These are phyloP conservation scores for Bos indicus DNA, from an alignment of 2,113 vertebrate genomes.

Conservation along the genomic window DNA sequence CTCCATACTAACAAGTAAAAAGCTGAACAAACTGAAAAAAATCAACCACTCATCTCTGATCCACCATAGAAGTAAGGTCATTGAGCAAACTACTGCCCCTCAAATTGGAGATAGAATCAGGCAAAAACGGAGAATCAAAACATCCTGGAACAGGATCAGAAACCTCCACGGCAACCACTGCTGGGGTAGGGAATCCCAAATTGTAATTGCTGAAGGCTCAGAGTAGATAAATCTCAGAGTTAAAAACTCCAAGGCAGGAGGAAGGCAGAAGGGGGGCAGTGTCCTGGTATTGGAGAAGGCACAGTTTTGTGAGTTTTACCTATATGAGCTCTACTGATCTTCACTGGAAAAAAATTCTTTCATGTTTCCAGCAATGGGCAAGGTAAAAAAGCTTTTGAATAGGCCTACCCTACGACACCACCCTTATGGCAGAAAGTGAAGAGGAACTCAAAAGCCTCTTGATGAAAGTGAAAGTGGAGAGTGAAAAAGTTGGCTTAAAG, in stretches of 20 bases:
- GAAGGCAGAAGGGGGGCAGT: rapidly evolving
- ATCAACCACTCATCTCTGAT: neutral
- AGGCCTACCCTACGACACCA: neutral
- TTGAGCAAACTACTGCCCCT: neutral
- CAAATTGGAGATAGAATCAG: neutral
- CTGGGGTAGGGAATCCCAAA: neutral
- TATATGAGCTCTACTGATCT: neutral
- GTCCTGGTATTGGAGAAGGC: neutral
- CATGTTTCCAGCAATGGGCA: neutral
- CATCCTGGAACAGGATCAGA: neutral
- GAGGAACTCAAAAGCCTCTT: too few species aligned
- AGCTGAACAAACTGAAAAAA: neutral
- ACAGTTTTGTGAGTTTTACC: neutral
- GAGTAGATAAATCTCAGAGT: neutral
- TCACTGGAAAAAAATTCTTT: neutral
- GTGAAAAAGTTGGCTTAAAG: too few species aligned
- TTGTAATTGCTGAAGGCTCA: neutral
- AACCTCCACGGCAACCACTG: neutral
- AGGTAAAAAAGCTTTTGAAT: neutral
- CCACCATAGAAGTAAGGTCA: neutral
- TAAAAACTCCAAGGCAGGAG: neutral
- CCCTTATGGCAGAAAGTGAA: too few species aligned
- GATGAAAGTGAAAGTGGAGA: too few species aligned
- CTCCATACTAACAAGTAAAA: neutral
- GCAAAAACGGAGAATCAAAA: neutral